Base-by-base conservation (phyloP, 2,888 invertebrate genomes). In the Plemyria rubiginata region DNA sequence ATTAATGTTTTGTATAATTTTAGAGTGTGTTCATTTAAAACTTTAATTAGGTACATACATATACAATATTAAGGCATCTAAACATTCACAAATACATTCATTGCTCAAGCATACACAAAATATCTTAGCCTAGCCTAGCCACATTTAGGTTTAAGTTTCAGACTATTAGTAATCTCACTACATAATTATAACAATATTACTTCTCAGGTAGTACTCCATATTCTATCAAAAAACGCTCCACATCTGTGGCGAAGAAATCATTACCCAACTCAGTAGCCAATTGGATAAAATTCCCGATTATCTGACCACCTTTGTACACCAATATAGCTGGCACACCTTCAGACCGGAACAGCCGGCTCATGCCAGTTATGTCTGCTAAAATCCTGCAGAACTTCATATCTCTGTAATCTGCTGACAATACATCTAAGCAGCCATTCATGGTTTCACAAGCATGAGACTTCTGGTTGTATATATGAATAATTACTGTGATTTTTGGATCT, bases 231-330 rank as follows among this genome's bases (percentile, higher is more conserved):
- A 96, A 98, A 73, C 95, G 95, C 92, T 99, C 98, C 15, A 99
- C 96, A 89, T 99, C 99, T 38, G 96, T 95, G 4, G 97, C 94
- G 88, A 94, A 97, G 88, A 99, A 99, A 80, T 98, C 98, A 79
- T 96, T 95, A 0, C 98, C 98, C 54, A 99, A 93, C 79, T 98
- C 98, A 77, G 97, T 96, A 0, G 96, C 95, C 12, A 99, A 82
- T 56, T 96, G 94, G 0, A 99, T 95, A 90, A 98, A 99, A 88
- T 98, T 99, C 0, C 98, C 98, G 79, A 99, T 96, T 5, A 99
- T 92, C 79, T 97, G 96, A 4, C 98, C 98, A 45, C 94, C 95
- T 90, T 98, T 98, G 84, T 99, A 99, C 0, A 97, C 96, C 41
- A 99, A 90, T 56, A 99, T 86, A 0, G 99, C 98, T 12, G 99